Conservation (phyloP, 2,113 vertebrate genomes). For the Chamaea fasciata region DNA sequence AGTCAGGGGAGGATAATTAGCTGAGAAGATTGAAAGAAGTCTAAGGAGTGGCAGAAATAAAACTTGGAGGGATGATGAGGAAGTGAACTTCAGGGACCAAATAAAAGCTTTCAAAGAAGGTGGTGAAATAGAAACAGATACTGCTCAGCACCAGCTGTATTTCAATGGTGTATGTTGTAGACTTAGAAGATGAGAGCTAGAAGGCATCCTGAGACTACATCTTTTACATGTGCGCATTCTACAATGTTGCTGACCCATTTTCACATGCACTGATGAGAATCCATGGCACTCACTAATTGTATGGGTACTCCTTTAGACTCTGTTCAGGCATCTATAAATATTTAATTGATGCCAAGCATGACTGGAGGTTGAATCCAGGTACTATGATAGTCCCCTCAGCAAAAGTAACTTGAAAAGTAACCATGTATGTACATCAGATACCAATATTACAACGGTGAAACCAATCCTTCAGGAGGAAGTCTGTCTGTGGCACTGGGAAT, state of each 20-base stretch:
- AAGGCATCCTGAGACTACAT: background rate
- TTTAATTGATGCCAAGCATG: conserved; percentile 28
- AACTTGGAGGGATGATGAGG: background rate
- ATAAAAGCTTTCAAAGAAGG: background rate
- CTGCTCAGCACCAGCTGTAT: background rate
- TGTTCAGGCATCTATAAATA: conserved; percentile 44
- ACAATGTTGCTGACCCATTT: conserved; percentile 36
- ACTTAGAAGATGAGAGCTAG: background rate
- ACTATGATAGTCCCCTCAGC: background rate
- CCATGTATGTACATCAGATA: background rate
- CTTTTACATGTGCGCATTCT: background rate
- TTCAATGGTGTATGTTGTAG: background rate
- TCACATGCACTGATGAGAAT: background rate
- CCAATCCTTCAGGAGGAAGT: background rate
- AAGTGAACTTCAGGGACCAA: background rate
- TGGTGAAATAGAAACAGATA: background rate
- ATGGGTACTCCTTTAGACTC: background rate
- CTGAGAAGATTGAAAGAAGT: background rate
- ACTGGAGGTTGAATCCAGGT: background rate
- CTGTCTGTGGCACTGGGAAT: background rate
- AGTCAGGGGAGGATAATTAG: background rate
- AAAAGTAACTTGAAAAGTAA: background rate
- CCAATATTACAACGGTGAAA: background rate
- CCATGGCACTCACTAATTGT: background rate
- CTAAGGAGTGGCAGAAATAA: background rate